Conservation (phyloP, 1,140 invertebrate genomes). For the Caenorhabditis tropicalis region DNA sequence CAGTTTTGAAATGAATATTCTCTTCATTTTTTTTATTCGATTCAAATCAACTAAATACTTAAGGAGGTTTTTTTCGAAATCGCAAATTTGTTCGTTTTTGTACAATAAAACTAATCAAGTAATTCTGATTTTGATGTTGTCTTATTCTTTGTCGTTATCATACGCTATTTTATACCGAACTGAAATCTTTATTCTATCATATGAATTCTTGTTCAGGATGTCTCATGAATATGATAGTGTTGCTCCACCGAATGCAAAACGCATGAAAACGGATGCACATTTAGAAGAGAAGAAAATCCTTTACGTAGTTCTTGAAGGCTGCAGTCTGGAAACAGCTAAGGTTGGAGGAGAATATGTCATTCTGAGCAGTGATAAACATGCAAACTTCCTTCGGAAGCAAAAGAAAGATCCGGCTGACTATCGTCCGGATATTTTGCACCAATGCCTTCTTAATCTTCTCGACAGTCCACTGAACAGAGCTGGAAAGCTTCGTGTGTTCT, state of each 20-base stretch:
- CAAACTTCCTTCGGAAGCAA: conserved; percentile 72
- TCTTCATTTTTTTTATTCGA: no score
- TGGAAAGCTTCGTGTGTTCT: conserved; percentile 80
- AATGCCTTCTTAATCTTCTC: conserved; percentile 76
- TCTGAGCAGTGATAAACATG: conserved; percentile 75
- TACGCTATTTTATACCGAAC: no score
- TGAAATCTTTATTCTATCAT: no score
- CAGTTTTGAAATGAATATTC: background rate
- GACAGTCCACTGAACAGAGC: conserved; percentile 76
- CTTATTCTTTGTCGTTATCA: no score
- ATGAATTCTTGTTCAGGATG: conserved; percentile 21
- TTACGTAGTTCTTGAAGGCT: conserved; percentile 90
- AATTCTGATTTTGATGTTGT: no score
- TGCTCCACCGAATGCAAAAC: conserved; percentile 51
- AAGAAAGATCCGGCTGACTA: conserved; percentile 74
- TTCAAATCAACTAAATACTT: no score
- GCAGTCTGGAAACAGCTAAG: conserved; percentile 93
- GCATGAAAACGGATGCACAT: conserved; percentile 55
- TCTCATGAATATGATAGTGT: conserved; percentile 48
- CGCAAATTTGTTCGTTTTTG: background rate
- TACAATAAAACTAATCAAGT: background rate
- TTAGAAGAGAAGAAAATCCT: conserved; percentile 73
- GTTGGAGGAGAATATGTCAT: conserved; percentile 77
- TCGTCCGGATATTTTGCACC: conserved; percentile 76
- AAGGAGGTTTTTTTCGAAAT: no score